Evolutionary conservation across 2,888 invertebrate genomes (phyloP).

Genomic region (Leucophenga montana): DNA sequence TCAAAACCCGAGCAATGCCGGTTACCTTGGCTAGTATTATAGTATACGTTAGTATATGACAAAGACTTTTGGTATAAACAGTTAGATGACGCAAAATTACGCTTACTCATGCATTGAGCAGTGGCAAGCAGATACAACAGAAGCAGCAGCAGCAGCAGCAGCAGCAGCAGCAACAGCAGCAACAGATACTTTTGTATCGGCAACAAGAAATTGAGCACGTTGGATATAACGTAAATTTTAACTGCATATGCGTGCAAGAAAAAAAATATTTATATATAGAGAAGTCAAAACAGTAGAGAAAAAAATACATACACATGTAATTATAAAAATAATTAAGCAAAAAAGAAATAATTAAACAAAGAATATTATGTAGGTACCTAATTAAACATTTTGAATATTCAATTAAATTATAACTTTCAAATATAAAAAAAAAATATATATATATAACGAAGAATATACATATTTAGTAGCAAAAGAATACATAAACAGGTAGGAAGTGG

Average conservation of each 20-base stretch:
- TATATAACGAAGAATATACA: too few species aligned
- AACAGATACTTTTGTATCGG: constrained; percentile 47
- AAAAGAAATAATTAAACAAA: too few species aligned
- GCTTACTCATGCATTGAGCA: constrained; percentile 61
- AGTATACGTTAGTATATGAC: constrained; percentile 33
- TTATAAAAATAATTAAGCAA: constrained; percentile 39
- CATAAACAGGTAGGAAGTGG: too few species aligned
- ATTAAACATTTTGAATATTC: too few species aligned
- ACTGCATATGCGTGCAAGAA: constrained; percentile 48
- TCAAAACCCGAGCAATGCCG: constrained; percentile 44
- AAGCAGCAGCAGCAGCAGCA: constrained; percentile 28
- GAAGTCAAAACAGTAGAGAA: constrained; percentile 28
- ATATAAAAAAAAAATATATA: too few species aligned
- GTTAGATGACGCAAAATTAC: constrained; percentile 67
- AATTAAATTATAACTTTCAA: too few species aligned
- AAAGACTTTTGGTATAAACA: constrained; percentile 36
- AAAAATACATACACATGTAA: constrained; percentile 27
- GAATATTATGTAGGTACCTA: too few species aligned
- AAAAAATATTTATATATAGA: constrained; percentile 34
- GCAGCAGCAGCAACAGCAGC: constrained; percentile 54
- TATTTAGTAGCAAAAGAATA: too few species aligned
- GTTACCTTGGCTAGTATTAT: constrained; percentile 56
- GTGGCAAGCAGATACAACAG: constrained; percentile 29
- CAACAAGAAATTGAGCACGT: too few species aligned
- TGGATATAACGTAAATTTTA: constrained; percentile 32